A percentile compares a stretch with the other conserved stretches of the same genome.
phyloP scores from a whole-genome alignment of 2,888 invertebrate genomes.

The Lithophane semibrunnea region DNA sequence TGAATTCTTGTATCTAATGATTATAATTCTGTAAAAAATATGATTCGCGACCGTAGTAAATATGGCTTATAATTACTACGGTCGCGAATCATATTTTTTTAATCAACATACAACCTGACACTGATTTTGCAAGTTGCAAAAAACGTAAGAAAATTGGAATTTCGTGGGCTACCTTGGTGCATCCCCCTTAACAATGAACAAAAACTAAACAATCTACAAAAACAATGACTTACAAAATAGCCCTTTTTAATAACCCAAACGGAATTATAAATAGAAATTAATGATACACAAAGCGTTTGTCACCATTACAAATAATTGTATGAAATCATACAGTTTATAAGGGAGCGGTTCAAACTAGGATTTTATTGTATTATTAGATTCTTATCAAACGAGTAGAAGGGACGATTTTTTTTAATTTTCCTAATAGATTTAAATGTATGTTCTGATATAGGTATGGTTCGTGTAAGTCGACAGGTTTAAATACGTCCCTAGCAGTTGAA shows the following conservation, averaged over 20 bases:
- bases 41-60: too few species aligned
- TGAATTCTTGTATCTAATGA: too few species aligned
- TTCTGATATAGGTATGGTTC: conserved; percentile 41
- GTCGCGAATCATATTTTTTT: too few species aligned
- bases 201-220: conserved; percentile 32
- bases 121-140: too few species aligned
- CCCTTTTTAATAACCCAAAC: conserved; percentile 63
- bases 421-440: conserved; percentile 83
- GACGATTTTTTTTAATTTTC: conserved; percentile 76
- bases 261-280: conserved; percentile 72
- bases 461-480: conserved; percentile 43
- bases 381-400: conserved; percentile 72
- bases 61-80: too few species aligned
- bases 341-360: conserved; percentile 59
- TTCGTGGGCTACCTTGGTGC: too few species aligned
- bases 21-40: too few species aligned
- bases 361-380: conserved; percentile 76
- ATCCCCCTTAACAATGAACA: too few species aligned
- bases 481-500: conserved; percentile 12
- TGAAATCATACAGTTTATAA: conserved; percentile 60
- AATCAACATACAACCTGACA: too few species aligned
- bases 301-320: conserved; percentile 69
- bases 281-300: conserved; percentile 72
- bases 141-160: too few species aligned
- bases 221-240: conserved; percentile 57